These are phyloP conservation scores for Platyrinchus mystaceus DNA, from an alignment of 2,797 vertebrate species.

Conservation along the genomic window DNA sequence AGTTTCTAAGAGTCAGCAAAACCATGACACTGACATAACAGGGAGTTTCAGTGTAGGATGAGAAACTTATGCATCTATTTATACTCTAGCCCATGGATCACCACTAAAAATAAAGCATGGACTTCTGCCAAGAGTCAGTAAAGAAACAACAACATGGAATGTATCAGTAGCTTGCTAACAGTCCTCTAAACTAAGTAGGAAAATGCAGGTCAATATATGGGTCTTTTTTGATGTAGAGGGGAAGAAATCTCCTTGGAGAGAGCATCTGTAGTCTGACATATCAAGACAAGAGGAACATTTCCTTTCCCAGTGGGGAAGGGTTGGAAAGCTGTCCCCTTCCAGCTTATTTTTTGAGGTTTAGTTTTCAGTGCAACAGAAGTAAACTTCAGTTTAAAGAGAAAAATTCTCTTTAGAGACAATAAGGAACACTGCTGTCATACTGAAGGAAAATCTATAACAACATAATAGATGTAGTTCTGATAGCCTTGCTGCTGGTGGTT, in stretches of 20 bases:
- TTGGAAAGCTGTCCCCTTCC: background rate
- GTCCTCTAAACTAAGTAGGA: background rate
- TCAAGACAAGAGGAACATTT: background rate
- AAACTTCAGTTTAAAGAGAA: background rate
- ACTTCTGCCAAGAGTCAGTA: background rate
- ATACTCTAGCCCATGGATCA: background rate
- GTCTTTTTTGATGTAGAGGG: background rate
- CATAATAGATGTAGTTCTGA: constrained; percentile 74
- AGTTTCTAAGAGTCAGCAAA: too few species aligned
- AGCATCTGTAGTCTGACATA: background rate
- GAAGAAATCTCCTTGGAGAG: background rate
- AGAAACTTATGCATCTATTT: background rate
- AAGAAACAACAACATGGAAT: background rate
- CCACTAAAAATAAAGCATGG: background rate
- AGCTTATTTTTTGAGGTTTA: background rate
- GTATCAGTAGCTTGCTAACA: background rate
- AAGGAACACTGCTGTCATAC: constrained; percentile 55
- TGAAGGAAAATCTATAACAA: constrained; percentile 67
- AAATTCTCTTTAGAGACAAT: background rate
- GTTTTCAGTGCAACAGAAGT: background rate
- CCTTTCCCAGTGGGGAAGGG: background rate
- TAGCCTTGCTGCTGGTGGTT: constrained; percentile 66
- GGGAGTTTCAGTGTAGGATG: background rate
- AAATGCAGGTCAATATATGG: background rate
- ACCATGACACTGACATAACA: background rate